Conservation (phyloP, 2,888 invertebrate species). For the Drosophila bunnanda region DNA sequence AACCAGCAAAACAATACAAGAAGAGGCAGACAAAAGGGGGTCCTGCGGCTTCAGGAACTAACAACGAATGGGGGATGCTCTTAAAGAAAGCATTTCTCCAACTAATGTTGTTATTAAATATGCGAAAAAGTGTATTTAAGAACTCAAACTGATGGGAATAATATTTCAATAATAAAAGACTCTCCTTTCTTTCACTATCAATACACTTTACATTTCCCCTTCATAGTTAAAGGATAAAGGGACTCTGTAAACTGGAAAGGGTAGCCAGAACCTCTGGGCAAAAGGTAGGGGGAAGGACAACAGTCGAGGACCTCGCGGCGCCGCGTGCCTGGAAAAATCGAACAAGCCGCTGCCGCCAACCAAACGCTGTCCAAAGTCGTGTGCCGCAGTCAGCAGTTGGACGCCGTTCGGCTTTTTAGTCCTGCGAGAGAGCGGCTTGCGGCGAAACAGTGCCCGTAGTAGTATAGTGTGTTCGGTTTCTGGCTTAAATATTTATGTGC, state of each 20-base stretch:
- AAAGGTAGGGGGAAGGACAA: not conserved
- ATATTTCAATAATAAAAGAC: not conserved
- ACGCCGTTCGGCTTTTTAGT: conserved; percentile 57
- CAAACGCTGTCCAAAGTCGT: conserved; percentile 58
- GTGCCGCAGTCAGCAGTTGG: conserved; percentile 53
- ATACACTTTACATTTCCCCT: not conserved
- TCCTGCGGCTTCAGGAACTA: not conserved
- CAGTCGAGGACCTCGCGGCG: conserved; percentile 46
- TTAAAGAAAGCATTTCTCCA: fast-evolving
- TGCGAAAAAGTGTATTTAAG: not conserved
- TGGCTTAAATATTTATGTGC: conserved; percentile 58
- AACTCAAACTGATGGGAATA: not conserved
- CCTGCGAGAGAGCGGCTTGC: conserved; percentile 40
- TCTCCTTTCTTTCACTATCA: not conserved
- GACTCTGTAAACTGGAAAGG: not conserved
- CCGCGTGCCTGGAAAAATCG: conserved; percentile 69
- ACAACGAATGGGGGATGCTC: conserved; percentile 14
- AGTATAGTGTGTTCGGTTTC: conserved; percentile 28
- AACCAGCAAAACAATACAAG: conserved; percentile 36
- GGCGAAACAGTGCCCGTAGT: conserved; percentile 13
- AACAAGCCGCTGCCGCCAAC: conserved; percentile 52
- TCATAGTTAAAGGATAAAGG: not conserved
- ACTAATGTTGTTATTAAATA: not conserved
- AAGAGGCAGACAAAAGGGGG: conserved; percentile 19
- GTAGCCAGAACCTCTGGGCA: no score